Percentiles rank a stretch among this genome's conserved stretches.
Evolutionary conservation across 2,888 invertebrate genomes (phyloP).

Genomic region (Chromoteleia sp.): DNA sequence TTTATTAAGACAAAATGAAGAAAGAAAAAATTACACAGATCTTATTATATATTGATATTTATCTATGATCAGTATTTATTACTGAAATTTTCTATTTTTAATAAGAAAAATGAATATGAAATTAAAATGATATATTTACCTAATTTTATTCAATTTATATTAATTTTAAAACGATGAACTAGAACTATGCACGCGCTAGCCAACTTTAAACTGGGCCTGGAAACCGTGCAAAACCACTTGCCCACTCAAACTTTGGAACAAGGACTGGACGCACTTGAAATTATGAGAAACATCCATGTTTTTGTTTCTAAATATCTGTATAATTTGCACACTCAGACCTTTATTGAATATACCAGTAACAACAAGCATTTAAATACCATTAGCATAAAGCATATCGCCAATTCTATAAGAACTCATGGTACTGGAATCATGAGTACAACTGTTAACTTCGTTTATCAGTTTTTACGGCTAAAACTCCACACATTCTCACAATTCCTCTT

Average conservation of each 20-base stretch:
- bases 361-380: constrained; percentile 98
- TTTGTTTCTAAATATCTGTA: constrained; percentile 97
- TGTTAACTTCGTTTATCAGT: constrained; percentile 97
- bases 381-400: constrained; percentile 97
- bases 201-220: constrained; percentile 91
- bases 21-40: too few species aligned
- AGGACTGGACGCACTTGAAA: constrained; percentile 97
- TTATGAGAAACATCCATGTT: constrained; percentile 97
- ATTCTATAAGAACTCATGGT: constrained; percentile 98
- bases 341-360: constrained; percentile 95
- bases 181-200: constrained; percentile 98
- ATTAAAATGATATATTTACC: too few species aligned
- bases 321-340: constrained; percentile 98
- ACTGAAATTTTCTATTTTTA: too few species aligned
- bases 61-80: too few species aligned
- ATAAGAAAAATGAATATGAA: too few species aligned
- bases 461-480: constrained; percentile 95
- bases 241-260: constrained; percentile 99
- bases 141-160: constrained; percentile 1
- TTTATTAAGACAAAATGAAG: too few species aligned
- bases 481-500: constrained; percentile 98
- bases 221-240: constrained; percentile 95
- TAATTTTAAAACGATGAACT: background rate
- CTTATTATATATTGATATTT: too few species aligned
- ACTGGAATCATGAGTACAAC: constrained; percentile 98